Evolutionary conservation across 2,888 invertebrate genomes (phyloP), one percentile per base, ranked within the genome.

Genomic region (Adineta ricciae): DNA sequence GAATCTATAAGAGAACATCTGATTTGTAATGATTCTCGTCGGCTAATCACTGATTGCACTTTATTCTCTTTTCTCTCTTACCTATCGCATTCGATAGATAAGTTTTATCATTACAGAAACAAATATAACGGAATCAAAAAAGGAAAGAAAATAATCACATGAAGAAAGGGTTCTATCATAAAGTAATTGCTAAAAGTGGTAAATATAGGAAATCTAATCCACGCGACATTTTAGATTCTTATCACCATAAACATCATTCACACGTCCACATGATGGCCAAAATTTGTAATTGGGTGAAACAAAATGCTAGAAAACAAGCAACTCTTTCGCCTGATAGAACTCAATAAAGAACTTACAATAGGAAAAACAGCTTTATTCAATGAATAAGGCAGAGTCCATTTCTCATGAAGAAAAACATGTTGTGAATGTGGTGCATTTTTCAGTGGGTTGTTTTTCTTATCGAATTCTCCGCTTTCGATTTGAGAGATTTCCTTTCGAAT

Each of bases 181-280:
- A 19, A 19, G 50, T 19, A 50, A 46, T 11, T 5, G 46, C 11
- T 46, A 46, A n/a, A 46, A 8, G 46, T 50, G 50, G 9, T 16
- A 50, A 50, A 50, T 7, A 50, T 50, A 50, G 19, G 19, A 19
- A 21, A 19, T 36, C 19, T 38, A 83, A 9, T 54, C 83, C n/a
- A 52, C 21, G 14, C 83, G 83, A 56, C 52, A 54, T 36, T 54
- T 83, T 5, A 85, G 82, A 91, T 99, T 95, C 90, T 96, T 96
- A 90, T 98, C 98, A 0, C 99, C 99, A 88, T 96, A 99, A 90
- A 95, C 95, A 90, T 99, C 99, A 90, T 99, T 98, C 87, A 98
- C 97, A 88, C 99, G 93, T 84, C 95, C 95, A 9, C 97, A 96
- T n/a, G 95, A 94, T 5, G 99, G 99, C 99, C 98, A 99, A 87